Conservation (phyloP, 2,888 invertebrate genomes). For the Tenthredo mesomela region DNA sequence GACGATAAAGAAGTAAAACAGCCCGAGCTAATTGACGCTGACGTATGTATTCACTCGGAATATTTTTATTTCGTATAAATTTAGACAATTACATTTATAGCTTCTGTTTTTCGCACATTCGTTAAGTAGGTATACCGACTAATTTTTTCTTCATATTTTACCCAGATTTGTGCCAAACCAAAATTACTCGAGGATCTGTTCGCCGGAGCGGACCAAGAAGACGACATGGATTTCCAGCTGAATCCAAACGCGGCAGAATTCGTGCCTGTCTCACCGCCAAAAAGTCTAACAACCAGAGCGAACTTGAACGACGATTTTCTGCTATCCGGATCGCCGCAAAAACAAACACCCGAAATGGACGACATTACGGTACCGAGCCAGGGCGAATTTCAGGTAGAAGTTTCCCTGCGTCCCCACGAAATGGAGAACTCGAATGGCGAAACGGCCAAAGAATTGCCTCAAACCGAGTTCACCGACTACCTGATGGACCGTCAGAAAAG, state of each 20-base stretch:
- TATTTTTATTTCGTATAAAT: conserved; percentile 5
- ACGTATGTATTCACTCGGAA: conserved; percentile 61
- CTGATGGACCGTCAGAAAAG: conserved; percentile 53
- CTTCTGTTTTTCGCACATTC: conserved; percentile 2
- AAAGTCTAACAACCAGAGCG: conserved; percentile 78
- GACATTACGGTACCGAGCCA: conserved; percentile 81
- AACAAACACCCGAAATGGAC: conserved; percentile 82
- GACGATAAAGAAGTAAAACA: conserved; percentile 54
- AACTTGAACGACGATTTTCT: conserved; percentile 63
- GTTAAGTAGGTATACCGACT: no score
- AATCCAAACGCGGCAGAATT: conserved; percentile 94
- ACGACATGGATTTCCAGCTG: conserved; percentile 87
- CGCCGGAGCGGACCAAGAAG: conserved; percentile 74
- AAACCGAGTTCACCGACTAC: conserved; percentile 57
- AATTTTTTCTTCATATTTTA: not conserved
- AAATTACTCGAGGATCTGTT: conserved; percentile 52
- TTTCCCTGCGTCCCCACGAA: conserved; percentile 83
- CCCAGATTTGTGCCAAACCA: conserved; percentile 63
- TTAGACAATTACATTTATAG: conserved; percentile 3
- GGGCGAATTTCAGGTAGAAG: conserved; percentile 84
- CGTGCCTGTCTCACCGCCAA: conserved; percentile 84
- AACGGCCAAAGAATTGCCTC: conserved; percentile 76
- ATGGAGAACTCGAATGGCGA: conserved; percentile 75
- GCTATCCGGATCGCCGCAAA: conserved; percentile 84
- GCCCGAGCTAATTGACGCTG: conserved; percentile 66